Evolutionary conservation across 2,113 vertebrate species (phyloP).

Genomic region (Pelvicachromis taeniatus): DNA sequence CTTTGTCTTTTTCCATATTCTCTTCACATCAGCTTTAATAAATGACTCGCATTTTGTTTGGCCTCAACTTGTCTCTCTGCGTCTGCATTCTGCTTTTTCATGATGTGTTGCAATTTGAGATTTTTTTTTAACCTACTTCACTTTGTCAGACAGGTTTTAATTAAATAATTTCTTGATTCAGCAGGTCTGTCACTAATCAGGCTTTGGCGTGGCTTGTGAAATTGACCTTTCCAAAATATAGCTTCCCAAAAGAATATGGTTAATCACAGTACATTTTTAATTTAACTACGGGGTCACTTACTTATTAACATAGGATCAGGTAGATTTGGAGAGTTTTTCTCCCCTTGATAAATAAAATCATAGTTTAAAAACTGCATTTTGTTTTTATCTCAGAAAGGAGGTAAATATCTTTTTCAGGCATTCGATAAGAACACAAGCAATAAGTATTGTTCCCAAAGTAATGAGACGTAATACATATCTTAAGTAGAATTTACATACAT

Average conservation of each 20-base stretch:
- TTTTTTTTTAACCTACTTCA: not conserved
- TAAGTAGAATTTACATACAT: not conserved
- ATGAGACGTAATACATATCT: not conserved
- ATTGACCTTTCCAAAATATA: not conserved
- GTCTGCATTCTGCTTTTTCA: not conserved
- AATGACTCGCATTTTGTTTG: not conserved
- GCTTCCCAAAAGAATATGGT: not conserved
- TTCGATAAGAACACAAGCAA: not conserved
- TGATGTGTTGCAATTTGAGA: not conserved
- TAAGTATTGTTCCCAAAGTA: not conserved
- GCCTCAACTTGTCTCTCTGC: not conserved
- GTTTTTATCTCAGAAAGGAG: not conserved
- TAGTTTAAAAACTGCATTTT: not conserved
- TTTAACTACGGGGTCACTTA: not conserved
- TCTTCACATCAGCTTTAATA: not conserved
- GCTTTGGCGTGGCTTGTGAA: not conserved
- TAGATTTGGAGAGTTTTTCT: not conserved
- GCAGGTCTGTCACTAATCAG: not conserved
- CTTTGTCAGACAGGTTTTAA: not conserved
- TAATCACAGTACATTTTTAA: not conserved
- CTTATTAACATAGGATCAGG: not conserved
- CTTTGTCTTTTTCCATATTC: not conserved
- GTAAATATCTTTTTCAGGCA: not conserved
- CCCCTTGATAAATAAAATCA: not conserved
- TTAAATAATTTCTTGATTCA: not conserved